A percentile compares a stretch with the other conserved stretches of the same genome.
Conservation (phyloP, 2,888 invertebrate genomes). For the Cataglyphis cursor region DNA sequence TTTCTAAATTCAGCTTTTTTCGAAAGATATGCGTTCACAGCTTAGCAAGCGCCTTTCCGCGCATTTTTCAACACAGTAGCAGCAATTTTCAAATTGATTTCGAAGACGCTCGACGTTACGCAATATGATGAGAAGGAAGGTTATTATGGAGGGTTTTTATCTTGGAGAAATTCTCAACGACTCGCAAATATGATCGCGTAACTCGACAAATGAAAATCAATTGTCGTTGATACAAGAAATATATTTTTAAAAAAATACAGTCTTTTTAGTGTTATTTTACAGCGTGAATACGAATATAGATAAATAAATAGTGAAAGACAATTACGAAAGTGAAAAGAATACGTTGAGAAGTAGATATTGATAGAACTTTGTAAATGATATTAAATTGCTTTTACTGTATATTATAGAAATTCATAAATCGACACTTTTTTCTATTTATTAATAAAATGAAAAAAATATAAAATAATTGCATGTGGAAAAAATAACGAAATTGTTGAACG, state of each 20-base stretch:
- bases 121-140: constrained; percentile 10
- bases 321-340: background rate
- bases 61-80: background rate
- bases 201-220: constrained; percentile 16
- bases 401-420: background rate
- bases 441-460: background rate
- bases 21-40: constrained; percentile 20
- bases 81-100: constrained; percentile 13
- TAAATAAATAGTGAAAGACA: background rate
- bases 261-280: background rate
- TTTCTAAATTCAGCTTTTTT: constrained; percentile 70
- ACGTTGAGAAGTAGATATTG: background rate
- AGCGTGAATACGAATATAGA: constrained; percentile 10
- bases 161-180: constrained; percentile 7
- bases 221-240: background rate
- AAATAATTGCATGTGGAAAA: background rate
- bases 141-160: constrained; percentile 1
- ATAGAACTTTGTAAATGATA: constrained; percentile 10
- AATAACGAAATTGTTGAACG: background rate
- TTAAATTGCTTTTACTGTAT: background rate
- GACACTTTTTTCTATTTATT: background rate
- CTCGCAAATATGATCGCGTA: constrained; percentile 9
- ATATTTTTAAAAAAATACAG: background rate
- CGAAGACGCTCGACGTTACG: background rate
- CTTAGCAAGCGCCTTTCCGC: constrained; percentile 9